phyloP scores from a whole-genome alignment of 1,140 invertebrate species.

The Pygmarrhopalites habei region DNA sequence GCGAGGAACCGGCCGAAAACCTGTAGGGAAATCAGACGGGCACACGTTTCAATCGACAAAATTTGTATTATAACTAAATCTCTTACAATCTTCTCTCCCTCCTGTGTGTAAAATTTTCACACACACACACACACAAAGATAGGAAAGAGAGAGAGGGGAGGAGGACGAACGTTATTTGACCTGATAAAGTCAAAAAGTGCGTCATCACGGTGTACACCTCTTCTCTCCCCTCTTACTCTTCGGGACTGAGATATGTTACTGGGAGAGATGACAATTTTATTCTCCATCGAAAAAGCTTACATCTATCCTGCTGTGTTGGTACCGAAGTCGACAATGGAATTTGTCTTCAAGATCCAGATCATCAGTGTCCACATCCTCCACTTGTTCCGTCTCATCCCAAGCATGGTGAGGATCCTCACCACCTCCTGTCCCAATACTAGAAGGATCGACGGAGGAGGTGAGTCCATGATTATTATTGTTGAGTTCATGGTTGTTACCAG shows the following conservation, averaged over 20 bases:
- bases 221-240: no score
- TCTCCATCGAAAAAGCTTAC: conserved; percentile 29
- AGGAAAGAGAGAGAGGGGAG: no score
- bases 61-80: background rate
- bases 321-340: conserved; percentile 38
- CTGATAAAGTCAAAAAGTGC: no score
- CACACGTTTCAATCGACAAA: background rate
- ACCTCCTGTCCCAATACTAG: background rate
- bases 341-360: conserved; percentile 33
- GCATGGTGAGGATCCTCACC: conserved; percentile 35
- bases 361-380: conserved; percentile 24
- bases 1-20: conserved; percentile 81
- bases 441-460: background rate
- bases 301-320: conserved; percentile 40
- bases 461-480: background rate
- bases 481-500: background rate
- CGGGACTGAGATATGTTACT: no score
- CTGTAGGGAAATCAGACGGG: conserved; percentile 39
- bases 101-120: no score
- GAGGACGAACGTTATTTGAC: no score
- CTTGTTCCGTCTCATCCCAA: conserved; percentile 18
- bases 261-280: no score
- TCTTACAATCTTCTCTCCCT: background rate
- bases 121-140: no score
- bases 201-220: no score